These are phyloP conservation scores for Diprion similis DNA, from an alignment of 1,140 invertebrate genomes.

Conservation along the genomic window DNA sequence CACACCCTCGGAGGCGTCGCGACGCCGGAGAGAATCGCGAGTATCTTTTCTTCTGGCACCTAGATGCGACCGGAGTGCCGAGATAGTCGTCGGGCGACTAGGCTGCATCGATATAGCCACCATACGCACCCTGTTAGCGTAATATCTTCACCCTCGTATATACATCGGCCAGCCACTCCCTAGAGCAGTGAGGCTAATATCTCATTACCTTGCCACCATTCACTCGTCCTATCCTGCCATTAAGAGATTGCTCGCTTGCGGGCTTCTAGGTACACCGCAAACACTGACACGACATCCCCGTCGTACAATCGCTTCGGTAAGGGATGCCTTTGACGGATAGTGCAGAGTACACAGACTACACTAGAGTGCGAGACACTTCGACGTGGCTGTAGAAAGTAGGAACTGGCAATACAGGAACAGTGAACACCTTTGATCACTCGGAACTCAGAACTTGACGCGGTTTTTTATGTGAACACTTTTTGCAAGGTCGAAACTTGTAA, in stretches of 20 bases:
- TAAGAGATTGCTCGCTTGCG: constrained; percentile 61
- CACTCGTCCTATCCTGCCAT: constrained; percentile 49
- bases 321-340: too few relatives aligned
- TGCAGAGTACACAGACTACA: too few relatives aligned
- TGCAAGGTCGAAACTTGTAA: too few relatives aligned
- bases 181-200: constrained; percentile 58
- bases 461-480: neutral
- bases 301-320: too few relatives aligned
- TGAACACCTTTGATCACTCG: too few relatives aligned
- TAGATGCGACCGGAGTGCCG: too few relatives aligned
- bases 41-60: too few relatives aligned
- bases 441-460: too few relatives aligned
- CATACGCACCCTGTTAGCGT: constrained; percentile 16
- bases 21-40: constrained; percentile 1
- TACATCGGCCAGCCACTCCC: constrained; percentile 42
- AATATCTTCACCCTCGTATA: constrained; percentile 42
- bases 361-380: too few relatives aligned
- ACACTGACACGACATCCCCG: neutral
- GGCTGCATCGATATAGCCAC: neutral
- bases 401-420: too few relatives aligned
- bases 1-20: constrained; percentile 37
- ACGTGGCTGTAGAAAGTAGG: too few relatives aligned
- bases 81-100: too few relatives aligned
- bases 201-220: constrained; percentile 61
- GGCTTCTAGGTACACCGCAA: constrained; percentile 39